Evolutionary conservation across 2,797 vertebrate genomes (phyloP).

Genomic region (Garrulus glandarius): DNA sequence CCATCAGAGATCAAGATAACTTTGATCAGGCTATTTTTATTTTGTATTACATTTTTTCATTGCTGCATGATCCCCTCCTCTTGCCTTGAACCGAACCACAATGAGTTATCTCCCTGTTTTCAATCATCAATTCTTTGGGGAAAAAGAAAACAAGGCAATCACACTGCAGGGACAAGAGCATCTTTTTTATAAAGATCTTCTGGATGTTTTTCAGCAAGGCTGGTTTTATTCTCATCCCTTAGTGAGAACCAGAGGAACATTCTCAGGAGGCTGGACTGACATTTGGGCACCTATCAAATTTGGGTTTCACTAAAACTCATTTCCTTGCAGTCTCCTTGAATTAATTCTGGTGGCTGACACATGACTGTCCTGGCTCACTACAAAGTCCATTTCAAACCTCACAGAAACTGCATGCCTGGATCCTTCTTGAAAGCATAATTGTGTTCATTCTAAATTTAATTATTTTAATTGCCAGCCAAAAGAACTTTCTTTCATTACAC

Average conservation of each 20-base stretch:
- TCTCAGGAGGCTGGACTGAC: background rate
- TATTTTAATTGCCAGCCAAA: slow-evolving; percentile 34
- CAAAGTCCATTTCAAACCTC: background rate
- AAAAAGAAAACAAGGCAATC: background rate
- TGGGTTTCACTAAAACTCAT: background rate
- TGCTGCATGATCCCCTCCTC: background rate
- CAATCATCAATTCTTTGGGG: background rate
- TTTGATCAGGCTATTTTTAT: background rate
- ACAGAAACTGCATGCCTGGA: background rate
- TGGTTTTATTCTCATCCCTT: background rate
- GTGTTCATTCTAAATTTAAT: slow-evolving; percentile 16
- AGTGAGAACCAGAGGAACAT: background rate
- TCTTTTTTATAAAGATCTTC: background rate
- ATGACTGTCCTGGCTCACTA: background rate
- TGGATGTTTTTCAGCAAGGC: background rate
- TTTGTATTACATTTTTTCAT: background rate
- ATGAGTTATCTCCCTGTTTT: background rate
- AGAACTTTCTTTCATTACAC: slow-evolving; percentile 5
- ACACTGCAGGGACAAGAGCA: background rate
- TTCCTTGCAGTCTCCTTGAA: background rate
- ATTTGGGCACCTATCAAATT: slow-evolving; percentile 9
- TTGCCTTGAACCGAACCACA: background rate
- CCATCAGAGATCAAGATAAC: background rate
- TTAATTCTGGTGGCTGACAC: background rate
- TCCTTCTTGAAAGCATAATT: background rate